Evolutionary conservation across 2,888 invertebrate species (phyloP).

Genomic region (Pristionchus arcanus): DNA sequence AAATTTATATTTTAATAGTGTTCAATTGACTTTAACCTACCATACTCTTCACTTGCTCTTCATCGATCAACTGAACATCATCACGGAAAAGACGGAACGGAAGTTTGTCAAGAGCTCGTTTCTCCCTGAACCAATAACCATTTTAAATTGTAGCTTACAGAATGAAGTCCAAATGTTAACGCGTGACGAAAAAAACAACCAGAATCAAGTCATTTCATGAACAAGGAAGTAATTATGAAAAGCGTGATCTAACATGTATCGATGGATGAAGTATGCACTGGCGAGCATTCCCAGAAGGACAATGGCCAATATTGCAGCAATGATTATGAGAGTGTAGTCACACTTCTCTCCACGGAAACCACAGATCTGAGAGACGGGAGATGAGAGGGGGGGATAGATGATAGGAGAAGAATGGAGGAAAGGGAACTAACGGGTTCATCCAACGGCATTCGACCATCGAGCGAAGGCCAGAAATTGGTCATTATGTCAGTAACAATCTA

Average conservation of each 20-base stretch:
- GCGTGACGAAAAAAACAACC: no score
- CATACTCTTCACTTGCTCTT: slow-evolving; percentile 71
- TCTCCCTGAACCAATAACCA: slow-evolving; percentile 59
- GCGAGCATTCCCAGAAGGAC: background rate
- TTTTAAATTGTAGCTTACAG: no score
- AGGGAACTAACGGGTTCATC: slow-evolving; percentile 53
- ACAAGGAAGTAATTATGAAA: no score
- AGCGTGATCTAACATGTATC: background rate
- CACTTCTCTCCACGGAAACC: slow-evolving; percentile 71
- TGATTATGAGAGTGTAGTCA: slow-evolving; percentile 70
- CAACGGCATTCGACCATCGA: slow-evolving; percentile 65
- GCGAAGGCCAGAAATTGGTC: slow-evolving; percentile 71
- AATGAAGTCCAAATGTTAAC: no score
- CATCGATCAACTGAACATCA: slow-evolving; percentile 68
- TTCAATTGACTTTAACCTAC: slow-evolving; percentile 29
- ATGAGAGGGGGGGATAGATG: no score
- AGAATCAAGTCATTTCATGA: no score
- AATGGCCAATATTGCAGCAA: slow-evolving; percentile 59
- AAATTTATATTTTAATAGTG: background rate
- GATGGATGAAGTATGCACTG: background rate
- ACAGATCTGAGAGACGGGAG: slow-evolving; percentile 63
- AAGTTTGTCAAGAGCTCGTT: slow-evolving; percentile 64
- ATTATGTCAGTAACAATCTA: slow-evolving; percentile 68
- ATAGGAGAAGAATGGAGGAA: no score
- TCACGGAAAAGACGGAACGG: slow-evolving; percentile 70